Percentiles rank a stretch among this genome's conserved stretches.
phyloP scores from a whole-genome alignment of 2,113 vertebrate species.

The Ammodramus savannarum region DNA sequence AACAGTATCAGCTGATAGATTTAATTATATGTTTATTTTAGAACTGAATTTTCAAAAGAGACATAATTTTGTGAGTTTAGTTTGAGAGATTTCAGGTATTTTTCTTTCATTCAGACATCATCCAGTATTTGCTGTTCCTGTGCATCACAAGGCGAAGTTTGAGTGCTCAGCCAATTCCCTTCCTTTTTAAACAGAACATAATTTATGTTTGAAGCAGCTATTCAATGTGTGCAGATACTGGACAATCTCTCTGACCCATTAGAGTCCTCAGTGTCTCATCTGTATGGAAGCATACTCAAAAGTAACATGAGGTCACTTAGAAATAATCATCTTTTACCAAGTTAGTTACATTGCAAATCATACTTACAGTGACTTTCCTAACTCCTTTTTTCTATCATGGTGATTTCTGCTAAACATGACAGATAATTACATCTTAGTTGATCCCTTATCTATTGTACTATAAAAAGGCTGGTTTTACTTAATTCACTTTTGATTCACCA shows the following conservation, averaged over 20 bases:
- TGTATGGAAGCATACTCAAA: not conserved
- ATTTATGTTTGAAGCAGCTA: not conserved
- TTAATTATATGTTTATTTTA: not conserved
- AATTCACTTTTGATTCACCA: constrained; percentile 16
- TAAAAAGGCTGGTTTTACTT: constrained; percentile 14
- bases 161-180: not conserved
- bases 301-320: not conserved
- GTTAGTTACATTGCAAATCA: not conserved
- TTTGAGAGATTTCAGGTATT: not conserved
- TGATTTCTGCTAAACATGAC: constrained; percentile 3
- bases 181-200: not conserved
- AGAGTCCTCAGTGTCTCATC: not conserved
- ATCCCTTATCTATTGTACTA: constrained; percentile 4
- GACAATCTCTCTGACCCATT: not conserved
- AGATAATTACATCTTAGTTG: not conserved
- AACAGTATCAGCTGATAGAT: not conserved
- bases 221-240: not conserved
- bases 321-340: not conserved
- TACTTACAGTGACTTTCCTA: not conserved
- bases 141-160: not conserved
- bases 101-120: not conserved
- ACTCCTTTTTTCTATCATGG: not conserved
- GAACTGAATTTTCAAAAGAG: not conserved
- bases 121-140: not conserved
- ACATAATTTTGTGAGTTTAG: not conserved